A percentile compares a stretch with the other conserved stretches of the same genome.
These are phyloP conservation scores for Lasioglossum oenotherae DNA, from an alignment of 2,888 invertebrate species.

Conservation along the genomic window DNA sequence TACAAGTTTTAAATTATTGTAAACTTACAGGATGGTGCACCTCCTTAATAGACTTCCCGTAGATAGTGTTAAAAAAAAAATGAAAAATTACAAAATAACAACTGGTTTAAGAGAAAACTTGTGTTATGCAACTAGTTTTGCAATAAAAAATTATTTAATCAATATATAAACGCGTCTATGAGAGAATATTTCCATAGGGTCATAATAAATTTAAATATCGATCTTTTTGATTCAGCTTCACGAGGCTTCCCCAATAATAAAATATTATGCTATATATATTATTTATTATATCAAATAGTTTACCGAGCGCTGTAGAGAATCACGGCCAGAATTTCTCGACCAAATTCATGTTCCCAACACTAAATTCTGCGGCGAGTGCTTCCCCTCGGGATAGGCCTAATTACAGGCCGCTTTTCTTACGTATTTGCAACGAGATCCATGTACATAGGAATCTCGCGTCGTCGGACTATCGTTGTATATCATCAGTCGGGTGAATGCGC, in stretches of 20 bases:
- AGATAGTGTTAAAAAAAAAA: no score
- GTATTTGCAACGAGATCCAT: constrained; percentile 29
- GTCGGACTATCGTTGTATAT: constrained; percentile 29
- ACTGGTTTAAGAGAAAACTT: no score
- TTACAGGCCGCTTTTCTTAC: constrained; percentile 32
- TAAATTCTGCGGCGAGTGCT: constrained; percentile 16
- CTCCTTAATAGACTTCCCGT: no score
- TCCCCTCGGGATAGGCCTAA: constrained; percentile 19
- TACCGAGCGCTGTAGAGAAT: background rate
- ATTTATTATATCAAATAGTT: background rate
- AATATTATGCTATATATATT: background rate
- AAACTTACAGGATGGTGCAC: no score
- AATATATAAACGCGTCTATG: no score
- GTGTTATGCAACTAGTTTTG: no score
- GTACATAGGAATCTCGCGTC: constrained; percentile 12
- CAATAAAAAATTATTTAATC: no score
- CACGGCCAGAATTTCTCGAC: background rate
- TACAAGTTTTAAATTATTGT: no score
- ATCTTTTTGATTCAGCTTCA: background rate
- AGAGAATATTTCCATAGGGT: background rate
- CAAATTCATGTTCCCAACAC: background rate
- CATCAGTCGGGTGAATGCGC: constrained; percentile 46
- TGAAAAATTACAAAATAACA: no score
- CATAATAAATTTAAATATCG: background rate
- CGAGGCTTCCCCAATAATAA: background rate